A percentile compares a stretch with the other conserved stretches of the same genome.
Evolutionary conservation across 2,113 vertebrate species (phyloP).

Genomic region (Cynoglossus semilaevis): DNA sequence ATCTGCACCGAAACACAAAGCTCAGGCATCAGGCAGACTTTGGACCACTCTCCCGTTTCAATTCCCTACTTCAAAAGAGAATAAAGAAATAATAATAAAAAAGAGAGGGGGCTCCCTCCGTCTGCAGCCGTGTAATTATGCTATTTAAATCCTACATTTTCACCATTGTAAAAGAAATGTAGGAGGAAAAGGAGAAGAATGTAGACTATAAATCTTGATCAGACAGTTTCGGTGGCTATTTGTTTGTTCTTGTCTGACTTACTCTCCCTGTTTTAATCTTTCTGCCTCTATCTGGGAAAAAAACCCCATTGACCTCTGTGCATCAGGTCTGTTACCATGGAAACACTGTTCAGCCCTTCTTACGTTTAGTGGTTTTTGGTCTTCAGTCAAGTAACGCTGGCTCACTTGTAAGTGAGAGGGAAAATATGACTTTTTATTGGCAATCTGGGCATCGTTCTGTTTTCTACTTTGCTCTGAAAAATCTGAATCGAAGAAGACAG

Average conservation of each 20-base stretch:
- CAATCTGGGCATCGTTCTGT: slow-evolving; percentile 1
- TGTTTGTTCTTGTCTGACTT: slow-evolving; percentile 50
- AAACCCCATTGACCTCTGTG: slow-evolving; percentile 78
- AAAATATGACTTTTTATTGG: slow-evolving; percentile 31
- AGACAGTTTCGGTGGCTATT: slow-evolving; percentile 58
- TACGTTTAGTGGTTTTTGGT: slow-evolving; percentile 57
- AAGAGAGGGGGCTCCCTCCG: slow-evolving; percentile 62
- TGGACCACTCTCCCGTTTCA: slow-evolving; percentile 77
- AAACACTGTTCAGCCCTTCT: slow-evolving; percentile 64
- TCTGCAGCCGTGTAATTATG: slow-evolving; percentile 73
- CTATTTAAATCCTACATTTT: slow-evolving; percentile 73
- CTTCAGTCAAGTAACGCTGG: slow-evolving; percentile 46
- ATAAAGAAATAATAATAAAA: slow-evolving; percentile 78
- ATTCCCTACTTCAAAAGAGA: slow-evolving; percentile 79
- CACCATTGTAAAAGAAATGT: slow-evolving; percentile 69
- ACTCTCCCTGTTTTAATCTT: slow-evolving; percentile 65
- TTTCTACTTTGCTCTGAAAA: slow-evolving; percentile 1
- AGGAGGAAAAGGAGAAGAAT: slow-evolving; percentile 6
- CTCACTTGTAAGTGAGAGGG: slow-evolving; percentile 44
- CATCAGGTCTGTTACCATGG: slow-evolving; percentile 79
- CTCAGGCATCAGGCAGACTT: slow-evolving; percentile 57
- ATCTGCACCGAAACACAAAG: slow-evolving; percentile 82
- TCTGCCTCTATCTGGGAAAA: slow-evolving; percentile 69
- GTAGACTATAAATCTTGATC: slow-evolving; percentile 60
- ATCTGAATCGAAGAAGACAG: background rate